Base-by-base conservation (phyloP, 2,113 vertebrate species). In the Phaethon lepturus region DNA sequence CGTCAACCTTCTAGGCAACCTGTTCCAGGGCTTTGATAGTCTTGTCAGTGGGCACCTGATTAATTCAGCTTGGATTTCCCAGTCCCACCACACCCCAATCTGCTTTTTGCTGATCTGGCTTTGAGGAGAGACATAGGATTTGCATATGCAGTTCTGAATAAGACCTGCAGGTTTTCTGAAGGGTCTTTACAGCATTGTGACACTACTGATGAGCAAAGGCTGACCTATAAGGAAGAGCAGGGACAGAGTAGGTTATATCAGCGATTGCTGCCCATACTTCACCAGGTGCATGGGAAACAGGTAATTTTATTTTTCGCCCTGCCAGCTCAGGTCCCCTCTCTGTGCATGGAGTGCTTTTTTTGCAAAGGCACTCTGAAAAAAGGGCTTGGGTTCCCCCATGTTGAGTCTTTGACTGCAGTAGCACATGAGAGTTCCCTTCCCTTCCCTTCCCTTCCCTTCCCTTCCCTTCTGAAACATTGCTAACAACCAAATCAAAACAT, bases 61-160 rank as follows among this genome's bases (percentile, higher is more conserved):
- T 6, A 16, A 9, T 23, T 29, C 31, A 49, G 11, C 17, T 50
- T n/a, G 35, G 44, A 63, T 17, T 29, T 60, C 47, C 13, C 59
- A 29, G 40, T 26, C 35, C 50, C 42, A 26, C 24, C 49, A 55
- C 23, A 62, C 33, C 16, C n/a, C n/a, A n/a, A n/a, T 29, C 16
- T 31, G 24, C 19, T 31, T 55, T 56, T 68, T 42, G 47, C 17
- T 25, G 24, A 19, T 25, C 35, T n/a, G 16, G 55, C 17, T 77
- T 69, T 56, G n/a, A 9, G 42, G 25, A 84, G 6, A 69, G n/a
- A 53, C 2, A 2, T 17, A 47, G 19, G 33, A 26, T 69, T 69
- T 49, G 33, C 14, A 7, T 5, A 1, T 35, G 6, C 0, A 0
- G 10, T 35, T 63, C 31, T 68, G 22, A 60, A 11, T 22, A 49